A percentile compares a stretch with the other conserved stretches of the same genome.
Conservation (phyloP, 2,888 invertebrate species). For the Unio delphinus region DNA sequence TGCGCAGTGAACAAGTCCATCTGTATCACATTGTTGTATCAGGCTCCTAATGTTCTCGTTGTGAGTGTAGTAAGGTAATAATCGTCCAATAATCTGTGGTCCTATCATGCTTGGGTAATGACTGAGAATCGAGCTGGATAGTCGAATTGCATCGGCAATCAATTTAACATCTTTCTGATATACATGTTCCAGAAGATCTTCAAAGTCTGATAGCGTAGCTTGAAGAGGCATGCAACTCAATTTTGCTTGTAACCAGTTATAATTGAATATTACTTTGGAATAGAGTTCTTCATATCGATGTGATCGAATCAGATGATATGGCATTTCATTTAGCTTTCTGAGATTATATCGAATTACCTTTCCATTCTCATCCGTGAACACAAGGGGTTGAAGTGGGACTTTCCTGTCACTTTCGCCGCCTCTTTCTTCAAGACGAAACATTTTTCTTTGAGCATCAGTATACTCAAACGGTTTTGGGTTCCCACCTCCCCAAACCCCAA, state of each 20-base stretch:
- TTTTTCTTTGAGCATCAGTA: conserved; percentile 95
- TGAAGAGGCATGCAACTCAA: conserved; percentile 95
- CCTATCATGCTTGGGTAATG: conserved; percentile 96
- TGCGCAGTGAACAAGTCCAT: conserved; percentile 91
- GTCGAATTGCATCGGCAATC: conserved; percentile 75
- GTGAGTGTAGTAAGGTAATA: conserved; percentile 93
- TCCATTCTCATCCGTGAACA: conserved; percentile 92
- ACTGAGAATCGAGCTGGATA: conserved; percentile 94
- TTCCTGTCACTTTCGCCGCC: conserved; percentile 79
- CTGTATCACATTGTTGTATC: conserved; percentile 90
- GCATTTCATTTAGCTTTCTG: conserved; percentile 92
- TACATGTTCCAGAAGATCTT: conserved; percentile 80
- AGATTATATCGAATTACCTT: conserved; percentile 91
- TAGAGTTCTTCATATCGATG: conserved; percentile 79
- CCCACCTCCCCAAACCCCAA: conserved; percentile 96
- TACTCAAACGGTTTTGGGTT: conserved; percentile 95
- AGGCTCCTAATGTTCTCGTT: conserved; percentile 86
- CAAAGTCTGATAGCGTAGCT: conserved; percentile 94
- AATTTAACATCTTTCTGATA: conserved; percentile 69
- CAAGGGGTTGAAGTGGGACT: conserved; percentile 93
- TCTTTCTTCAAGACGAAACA: conserved; percentile 79
- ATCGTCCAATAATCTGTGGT: conserved; percentile 91
- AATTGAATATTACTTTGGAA: conserved; percentile 93
- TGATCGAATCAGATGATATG: conserved; percentile 93
- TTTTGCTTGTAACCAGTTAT: conserved; percentile 97